Evolutionary conservation across 2,888 invertebrate species (phyloP).

Genomic region (Napeogenes sylphis): DNA sequence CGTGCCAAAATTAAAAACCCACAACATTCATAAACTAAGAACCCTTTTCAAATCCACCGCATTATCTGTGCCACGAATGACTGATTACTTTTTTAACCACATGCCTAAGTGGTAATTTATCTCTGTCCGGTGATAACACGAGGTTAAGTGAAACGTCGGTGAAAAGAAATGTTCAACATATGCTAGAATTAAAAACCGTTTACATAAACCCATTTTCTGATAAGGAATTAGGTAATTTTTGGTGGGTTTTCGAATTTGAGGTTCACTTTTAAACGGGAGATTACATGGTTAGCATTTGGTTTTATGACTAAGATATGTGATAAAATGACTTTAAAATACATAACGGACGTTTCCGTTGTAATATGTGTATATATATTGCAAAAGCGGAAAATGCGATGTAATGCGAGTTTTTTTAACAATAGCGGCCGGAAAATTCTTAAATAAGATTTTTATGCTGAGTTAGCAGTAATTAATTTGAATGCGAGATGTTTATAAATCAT

Average conservation of each 20-base stretch:
- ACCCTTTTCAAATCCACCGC: constrained; percentile 2
- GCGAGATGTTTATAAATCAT: constrained; percentile 70
- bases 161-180: constrained; percentile 20
- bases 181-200: constrained; percentile 15
- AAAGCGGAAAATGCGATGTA: constrained; percentile 11
- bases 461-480: constrained; percentile 69
- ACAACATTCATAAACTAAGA: constrained; percentile 11
- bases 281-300: background rate
- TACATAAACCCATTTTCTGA: constrained; percentile 23
- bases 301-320: background rate
- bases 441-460: constrained; percentile 53
- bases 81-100: constrained; percentile 32
- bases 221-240: constrained; percentile 8
- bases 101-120: constrained; percentile 48
- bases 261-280: background rate
- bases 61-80: constrained; percentile 21
- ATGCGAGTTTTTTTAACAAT: constrained; percentile 28
- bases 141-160: constrained; percentile 39
- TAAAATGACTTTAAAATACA: background rate
- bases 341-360: background rate
- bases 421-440: constrained; percentile 33
- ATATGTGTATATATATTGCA: background rate
- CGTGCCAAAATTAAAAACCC: constrained; percentile 1
- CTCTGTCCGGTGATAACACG: constrained; percentile 58
- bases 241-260: background rate